Percentiles rank a stretch among this genome's conserved stretches.
These are phyloP conservation scores for Cepaea nemoralis DNA, from an alignment of 1,140 invertebrate species.

Conservation along the genomic window DNA sequence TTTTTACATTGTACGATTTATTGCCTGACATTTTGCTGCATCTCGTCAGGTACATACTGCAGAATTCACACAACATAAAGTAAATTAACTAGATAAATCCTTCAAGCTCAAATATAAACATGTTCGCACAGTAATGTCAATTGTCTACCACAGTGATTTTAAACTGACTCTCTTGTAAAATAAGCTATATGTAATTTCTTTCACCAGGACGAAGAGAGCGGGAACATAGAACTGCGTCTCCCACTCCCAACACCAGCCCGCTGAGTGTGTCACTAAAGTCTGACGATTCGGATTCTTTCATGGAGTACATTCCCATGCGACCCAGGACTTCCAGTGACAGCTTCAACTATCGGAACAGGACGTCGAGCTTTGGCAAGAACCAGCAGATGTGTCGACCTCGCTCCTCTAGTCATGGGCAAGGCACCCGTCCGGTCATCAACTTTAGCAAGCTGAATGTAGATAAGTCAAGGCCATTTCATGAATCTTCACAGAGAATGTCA, in stretches of 20 bases:
- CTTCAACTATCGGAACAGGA: conserved; percentile 60
- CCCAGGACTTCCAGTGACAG: conserved; percentile 68
- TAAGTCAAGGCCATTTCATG: conserved; percentile 52
- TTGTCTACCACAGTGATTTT: too few species aligned
- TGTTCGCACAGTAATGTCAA: too few species aligned
- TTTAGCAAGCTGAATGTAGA: conserved; percentile 53
- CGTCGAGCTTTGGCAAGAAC: conserved; percentile 64
- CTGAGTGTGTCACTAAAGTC: conserved; percentile 59
- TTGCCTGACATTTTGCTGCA: too few species aligned
- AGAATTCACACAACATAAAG: too few species aligned
- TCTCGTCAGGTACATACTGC: too few species aligned
- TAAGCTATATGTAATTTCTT: too few species aligned
- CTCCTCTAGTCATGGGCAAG: conserved; percentile 67
- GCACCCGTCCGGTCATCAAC: conserved; percentile 48
- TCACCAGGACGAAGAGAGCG: neutral
- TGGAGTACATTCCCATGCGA: conserved; percentile 66
- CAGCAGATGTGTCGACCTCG: conserved; percentile 58
- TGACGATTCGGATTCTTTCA: conserved; percentile 66
- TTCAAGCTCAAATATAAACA: too few species aligned
- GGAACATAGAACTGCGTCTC: conserved; percentile 43
- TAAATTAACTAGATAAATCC: too few species aligned
- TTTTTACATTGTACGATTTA: too few species aligned
- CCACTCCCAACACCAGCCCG: conserved; percentile 50
- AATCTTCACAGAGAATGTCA: conserved; percentile 50
- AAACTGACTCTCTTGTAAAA: too few species aligned